Base-by-base conservation (phyloP, 2,113 vertebrate species). In the Pogona vitticeps region DNA sequence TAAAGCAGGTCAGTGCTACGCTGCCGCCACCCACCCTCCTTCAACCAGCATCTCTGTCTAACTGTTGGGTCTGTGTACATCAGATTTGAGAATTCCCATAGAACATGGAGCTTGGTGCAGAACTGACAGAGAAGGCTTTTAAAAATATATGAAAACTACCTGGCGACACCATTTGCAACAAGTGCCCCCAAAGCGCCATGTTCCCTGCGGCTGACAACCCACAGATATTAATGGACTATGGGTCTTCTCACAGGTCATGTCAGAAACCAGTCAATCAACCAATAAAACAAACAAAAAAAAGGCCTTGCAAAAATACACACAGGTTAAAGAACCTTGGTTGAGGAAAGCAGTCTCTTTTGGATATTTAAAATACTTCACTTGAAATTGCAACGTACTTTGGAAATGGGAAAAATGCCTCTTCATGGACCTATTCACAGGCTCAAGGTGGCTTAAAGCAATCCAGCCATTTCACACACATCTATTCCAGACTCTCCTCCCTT, bases 381-480 rank as follows among this genome's bases (percentile, higher is more conserved):
- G 23, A 80, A 92, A 92, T 88, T 9, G 9, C 92, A 40, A 58
- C 1, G 33, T 82, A 78, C 76, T 91, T 63, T 86, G 93, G 88
- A 84, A 81, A 80, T 56, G 89, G 92, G 92, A 90, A 82, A 87
- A 23, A 92, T 70, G 88, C 73, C 12, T 88, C 92, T 90, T 94
- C 95, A 96, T 91, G 94, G 95, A 92, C 93, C 94, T 95, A 95
- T 91, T 89, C 90, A 93, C 94, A 96, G 96, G 96, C 96, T 96
- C 96, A 96, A 97, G 96, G 96, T 96, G 96, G 96, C 96, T 96
- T 90, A 94, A 94, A 94, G 94, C 91, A 92, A 91, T 94, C 94
- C 77, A 91, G 84, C 78, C 38, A 91, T 93, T 91, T 63, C 78
- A 40, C 91, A 87, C 92, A 87, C 92, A 90, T 87, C 91, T 91